Conservation (phyloP, 2,888 invertebrate species). For the Dryobota labecula region DNA sequence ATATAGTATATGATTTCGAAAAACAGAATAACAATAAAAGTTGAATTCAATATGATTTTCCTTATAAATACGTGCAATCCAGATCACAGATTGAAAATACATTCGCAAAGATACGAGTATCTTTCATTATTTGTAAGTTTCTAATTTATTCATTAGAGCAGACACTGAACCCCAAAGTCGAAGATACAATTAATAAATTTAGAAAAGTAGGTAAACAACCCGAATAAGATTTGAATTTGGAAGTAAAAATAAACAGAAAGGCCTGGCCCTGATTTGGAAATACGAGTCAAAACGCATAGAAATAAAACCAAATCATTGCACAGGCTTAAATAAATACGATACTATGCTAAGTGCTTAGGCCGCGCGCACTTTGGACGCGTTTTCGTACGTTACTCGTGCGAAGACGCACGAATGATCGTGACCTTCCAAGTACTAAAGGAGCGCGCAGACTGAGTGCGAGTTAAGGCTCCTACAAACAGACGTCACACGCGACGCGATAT, state of each 20-base stretch:
- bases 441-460: too few relatives aligned
- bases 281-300: constrained; percentile 3
- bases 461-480: too few relatives aligned
- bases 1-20: too few relatives aligned
- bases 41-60: background rate
- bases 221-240: constrained; percentile 57
- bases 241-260: constrained; percentile 31
- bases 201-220: constrained; percentile 44
- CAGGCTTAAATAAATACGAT: background rate
- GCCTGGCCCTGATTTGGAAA: constrained; percentile 6
- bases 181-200: constrained; percentile 63
- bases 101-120: background rate
- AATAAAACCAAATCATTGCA: constrained; percentile 12
- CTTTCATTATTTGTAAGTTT: constrained; percentile 23
- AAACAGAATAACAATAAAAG: too few relatives aligned
- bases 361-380: too few relatives aligned
- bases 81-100: background rate
- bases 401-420: too few relatives aligned
- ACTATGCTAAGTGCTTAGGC: too few relatives aligned
- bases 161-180: constrained; percentile 39
- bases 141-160: constrained; percentile 58
- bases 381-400: too few relatives aligned
- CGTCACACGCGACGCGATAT: too few relatives aligned
- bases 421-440: too few relatives aligned
- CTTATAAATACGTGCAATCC: background rate